Percentiles rank a stretch among this genome's conserved stretches.
These are phyloP conservation scores for Heliconius cydno DNA, from an alignment of 2,888 invertebrate genomes.

Conservation along the genomic window DNA sequence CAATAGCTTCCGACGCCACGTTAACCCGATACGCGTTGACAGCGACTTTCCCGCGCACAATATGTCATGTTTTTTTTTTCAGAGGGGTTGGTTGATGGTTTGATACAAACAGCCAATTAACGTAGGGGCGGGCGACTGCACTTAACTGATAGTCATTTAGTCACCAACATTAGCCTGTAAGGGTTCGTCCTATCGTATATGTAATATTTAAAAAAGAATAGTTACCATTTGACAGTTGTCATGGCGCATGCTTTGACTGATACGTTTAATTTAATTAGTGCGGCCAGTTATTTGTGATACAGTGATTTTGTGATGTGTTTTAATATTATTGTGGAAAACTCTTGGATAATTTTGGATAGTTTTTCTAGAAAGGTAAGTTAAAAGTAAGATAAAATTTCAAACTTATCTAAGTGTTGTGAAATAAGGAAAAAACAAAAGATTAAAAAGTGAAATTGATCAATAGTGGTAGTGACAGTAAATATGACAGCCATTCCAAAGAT, in stretches of 20 bases:
- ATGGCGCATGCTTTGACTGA: conserved; percentile 69
- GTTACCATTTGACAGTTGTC: conserved; percentile 60
- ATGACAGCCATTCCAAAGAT: conserved; percentile 23
- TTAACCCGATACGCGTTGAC: conserved; percentile 74
- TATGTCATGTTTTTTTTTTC: conserved; percentile 79
- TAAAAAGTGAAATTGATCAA: conserved; percentile 35
- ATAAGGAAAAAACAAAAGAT: background rate
- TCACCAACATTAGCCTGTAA: conserved; percentile 70
- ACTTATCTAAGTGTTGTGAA: background rate
- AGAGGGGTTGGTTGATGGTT: conserved; percentile 78
- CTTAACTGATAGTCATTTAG: conserved; percentile 78
- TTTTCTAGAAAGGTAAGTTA: conserved; percentile 49
- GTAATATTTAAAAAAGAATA: conserved; percentile 51
- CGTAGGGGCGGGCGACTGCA: conserved; percentile 76
- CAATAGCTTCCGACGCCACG: conserved; percentile 66
- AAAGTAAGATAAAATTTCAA: background rate
- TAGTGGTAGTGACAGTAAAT: conserved; percentile 37
- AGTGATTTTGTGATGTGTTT: conserved; percentile 74
- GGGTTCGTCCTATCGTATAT: conserved; percentile 65
- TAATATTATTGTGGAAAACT: conserved; percentile 55
- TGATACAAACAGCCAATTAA: conserved; percentile 83
- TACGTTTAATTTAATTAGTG: conserved; percentile 79
- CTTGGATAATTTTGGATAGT: conserved; percentile 55
- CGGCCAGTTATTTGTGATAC: conserved; percentile 62
- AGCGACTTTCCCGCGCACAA: conserved; percentile 80